Evolutionary conservation across 2,888 invertebrate species (phyloP).

Genomic region (Drosophila villosipedis): DNA sequence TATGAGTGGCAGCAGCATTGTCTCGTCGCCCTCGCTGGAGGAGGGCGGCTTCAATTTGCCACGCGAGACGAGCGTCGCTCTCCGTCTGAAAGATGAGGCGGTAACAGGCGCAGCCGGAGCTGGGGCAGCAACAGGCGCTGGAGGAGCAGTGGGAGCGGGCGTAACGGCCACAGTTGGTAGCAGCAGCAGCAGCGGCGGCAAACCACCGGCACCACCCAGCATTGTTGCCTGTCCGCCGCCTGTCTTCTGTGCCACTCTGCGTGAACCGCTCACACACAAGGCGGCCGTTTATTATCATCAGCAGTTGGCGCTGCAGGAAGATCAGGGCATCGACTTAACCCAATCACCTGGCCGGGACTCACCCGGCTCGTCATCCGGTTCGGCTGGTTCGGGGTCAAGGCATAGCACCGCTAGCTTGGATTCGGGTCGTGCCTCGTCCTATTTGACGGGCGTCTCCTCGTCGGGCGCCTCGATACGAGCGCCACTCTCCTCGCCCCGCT

Average conservation of each 20-base stretch:
- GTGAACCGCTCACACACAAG: constrained; percentile 90
- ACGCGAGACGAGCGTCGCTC: constrained; percentile 84
- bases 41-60: constrained; percentile 85
- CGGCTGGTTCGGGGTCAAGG: constrained; percentile 93
- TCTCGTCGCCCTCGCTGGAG: constrained; percentile 85
- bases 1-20: constrained; percentile 84
- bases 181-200: constrained; percentile 64
- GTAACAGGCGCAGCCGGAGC: constrained; percentile 60
- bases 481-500: constrained; percentile 88
- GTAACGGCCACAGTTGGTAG: constrained; percentile 59
- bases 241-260: constrained; percentile 87
- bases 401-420: constrained; percentile 95
- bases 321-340: constrained; percentile 95
- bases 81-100: constrained; percentile 83
- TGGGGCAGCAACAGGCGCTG: constrained; percentile 81
- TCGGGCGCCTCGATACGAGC: constrained; percentile 85
- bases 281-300: constrained; percentile 93
- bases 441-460: constrained; percentile 86
- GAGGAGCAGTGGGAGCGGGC: constrained; percentile 74
- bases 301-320: constrained; percentile 93
- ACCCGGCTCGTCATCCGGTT: constrained; percentile 94
- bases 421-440: constrained; percentile 95
- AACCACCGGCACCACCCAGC: constrained; percentile 84
- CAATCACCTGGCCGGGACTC: constrained; percentile 97
- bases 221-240: constrained; percentile 88